Percentiles rank a stretch among this genome's conserved stretches.
phyloP scores from a whole-genome alignment of 2,888 invertebrate species.

The Bellardia bayeri region DNA sequence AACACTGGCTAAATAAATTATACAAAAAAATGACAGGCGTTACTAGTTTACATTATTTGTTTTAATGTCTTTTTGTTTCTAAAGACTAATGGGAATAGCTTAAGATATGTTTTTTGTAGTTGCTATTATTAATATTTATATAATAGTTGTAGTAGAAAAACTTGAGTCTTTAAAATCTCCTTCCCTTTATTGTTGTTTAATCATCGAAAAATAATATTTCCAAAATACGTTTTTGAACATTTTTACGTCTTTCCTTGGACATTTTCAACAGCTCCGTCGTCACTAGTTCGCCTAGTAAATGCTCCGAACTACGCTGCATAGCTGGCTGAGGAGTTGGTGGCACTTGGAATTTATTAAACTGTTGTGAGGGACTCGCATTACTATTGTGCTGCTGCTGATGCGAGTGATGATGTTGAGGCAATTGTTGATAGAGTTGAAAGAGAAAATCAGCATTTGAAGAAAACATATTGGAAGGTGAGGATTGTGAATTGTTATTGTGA shows the following conservation, averaged over 20 bases:
- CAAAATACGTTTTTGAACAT: slow-evolving; percentile 83
- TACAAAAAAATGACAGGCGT: neutral
- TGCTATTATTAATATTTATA: neutral
- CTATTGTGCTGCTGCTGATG: slow-evolving; percentile 76
- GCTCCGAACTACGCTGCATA: slow-evolving; percentile 82
- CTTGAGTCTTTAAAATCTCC: slow-evolving; percentile 52
- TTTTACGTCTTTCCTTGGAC: slow-evolving; percentile 83
- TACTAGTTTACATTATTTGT: slow-evolving; percentile 1
- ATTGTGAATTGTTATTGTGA: slow-evolving; percentile 73
- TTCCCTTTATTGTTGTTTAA: slow-evolving; percentile 71
- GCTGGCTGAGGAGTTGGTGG: slow-evolving; percentile 76
- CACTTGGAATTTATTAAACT: slow-evolving; percentile 80
- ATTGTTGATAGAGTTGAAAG: slow-evolving; percentile 83
- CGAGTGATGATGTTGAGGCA: slow-evolving; percentile 78
- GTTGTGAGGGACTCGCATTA: slow-evolving; percentile 72
- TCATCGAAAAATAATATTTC: slow-evolving; percentile 84
- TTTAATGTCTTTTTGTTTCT: slow-evolving; percentile 11
- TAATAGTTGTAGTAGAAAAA: slow-evolving; percentile 26
- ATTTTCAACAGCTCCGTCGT: slow-evolving; percentile 84
- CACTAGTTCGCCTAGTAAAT: slow-evolving; percentile 83
- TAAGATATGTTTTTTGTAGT: slow-evolving; percentile 54
- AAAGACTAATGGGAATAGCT: slow-evolving; percentile 30
- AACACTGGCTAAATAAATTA: neutral
- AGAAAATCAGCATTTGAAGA: slow-evolving; percentile 83
- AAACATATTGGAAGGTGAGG: slow-evolving; percentile 76